Percentiles rank a stretch among this genome's conserved stretches.
These are phyloP conservation scores for Reticulitermes speratus DNA, from an alignment of 1,140 invertebrate species.

Conservation along the genomic window DNA sequence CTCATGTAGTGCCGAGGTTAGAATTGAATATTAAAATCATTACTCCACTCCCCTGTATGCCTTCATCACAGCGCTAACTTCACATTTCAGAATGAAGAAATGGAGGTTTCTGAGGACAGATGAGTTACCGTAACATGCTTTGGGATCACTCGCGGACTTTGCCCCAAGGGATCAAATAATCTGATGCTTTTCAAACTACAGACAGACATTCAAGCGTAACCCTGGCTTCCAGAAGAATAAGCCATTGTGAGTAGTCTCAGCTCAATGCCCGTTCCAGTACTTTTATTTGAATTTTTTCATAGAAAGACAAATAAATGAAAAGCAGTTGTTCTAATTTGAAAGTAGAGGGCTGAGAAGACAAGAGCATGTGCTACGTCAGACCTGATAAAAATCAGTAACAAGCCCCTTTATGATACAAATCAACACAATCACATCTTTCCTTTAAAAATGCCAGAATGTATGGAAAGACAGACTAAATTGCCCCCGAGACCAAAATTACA, in stretches of 20 bases:
- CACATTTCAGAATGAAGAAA: too few species aligned
- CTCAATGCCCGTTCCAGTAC: neutral
- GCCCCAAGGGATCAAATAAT: too few species aligned
- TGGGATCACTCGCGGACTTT: too few species aligned
- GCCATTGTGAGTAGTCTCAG: too few species aligned
- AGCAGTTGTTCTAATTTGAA: neutral
- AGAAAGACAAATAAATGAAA: neutral
- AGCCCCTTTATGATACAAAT: neutral
- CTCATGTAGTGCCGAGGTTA: too few species aligned
- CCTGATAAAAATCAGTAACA: neutral
- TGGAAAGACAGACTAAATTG: neutral
- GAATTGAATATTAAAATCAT: too few species aligned
- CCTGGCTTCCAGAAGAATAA: neutral
- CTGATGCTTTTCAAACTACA: too few species aligned
- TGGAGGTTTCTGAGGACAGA: too few species aligned
- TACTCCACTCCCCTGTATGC: too few species aligned
- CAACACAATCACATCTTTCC: neutral
- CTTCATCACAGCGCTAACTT: too few species aligned
- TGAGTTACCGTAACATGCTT: too few species aligned
- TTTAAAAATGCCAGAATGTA: neutral
- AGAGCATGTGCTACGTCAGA: neutral
- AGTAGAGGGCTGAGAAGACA: neutral
- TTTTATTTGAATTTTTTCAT: neutral
- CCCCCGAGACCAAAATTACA: neutral
- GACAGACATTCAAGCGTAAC: neutral